Percentiles rank a stretch among this genome's conserved stretches.
phyloP scores from a whole-genome alignment of 2,797 vertebrate genomes.

The Urosaurus nigricauda region DNA sequence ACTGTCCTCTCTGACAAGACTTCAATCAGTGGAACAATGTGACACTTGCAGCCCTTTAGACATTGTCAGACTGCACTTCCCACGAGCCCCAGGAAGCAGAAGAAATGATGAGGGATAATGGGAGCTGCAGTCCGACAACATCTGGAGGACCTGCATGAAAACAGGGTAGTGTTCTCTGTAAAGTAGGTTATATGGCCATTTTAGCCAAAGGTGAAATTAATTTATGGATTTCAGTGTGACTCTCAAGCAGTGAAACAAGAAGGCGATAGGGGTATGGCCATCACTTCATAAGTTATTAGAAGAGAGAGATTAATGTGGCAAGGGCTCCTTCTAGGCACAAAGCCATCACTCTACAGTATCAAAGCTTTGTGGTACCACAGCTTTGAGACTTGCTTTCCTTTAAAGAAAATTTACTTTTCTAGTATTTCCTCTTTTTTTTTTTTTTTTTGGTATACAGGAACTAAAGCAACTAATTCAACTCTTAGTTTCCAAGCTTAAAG shows the following conservation, averaged over 20 bases:
- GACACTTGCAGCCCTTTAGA: no score
- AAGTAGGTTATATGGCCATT: neutral
- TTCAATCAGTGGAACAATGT: no score
- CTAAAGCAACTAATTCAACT: neutral
- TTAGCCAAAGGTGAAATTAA: neutral
- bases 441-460: neutral
- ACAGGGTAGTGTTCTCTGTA: neutral
- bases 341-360: no score
- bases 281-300: neutral
- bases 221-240: neutral
- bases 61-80: no score
- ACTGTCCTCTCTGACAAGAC: no score
- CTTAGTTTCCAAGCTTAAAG: neutral
- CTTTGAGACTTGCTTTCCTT: neutral
- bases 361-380: neutral
- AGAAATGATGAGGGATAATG: no score
- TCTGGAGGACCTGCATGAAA: no score
- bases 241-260: neutral
- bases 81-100: no score
- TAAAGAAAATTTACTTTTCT: neutral
- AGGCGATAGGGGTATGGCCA: neutral
- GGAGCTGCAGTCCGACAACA: no score
- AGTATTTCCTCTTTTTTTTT: neutral
- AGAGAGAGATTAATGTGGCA: neutral
- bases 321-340: neutral